These are phyloP conservation scores for Zaprionus capensis DNA, from an alignment of 1,140 invertebrate species.

Conservation along the genomic window DNA sequence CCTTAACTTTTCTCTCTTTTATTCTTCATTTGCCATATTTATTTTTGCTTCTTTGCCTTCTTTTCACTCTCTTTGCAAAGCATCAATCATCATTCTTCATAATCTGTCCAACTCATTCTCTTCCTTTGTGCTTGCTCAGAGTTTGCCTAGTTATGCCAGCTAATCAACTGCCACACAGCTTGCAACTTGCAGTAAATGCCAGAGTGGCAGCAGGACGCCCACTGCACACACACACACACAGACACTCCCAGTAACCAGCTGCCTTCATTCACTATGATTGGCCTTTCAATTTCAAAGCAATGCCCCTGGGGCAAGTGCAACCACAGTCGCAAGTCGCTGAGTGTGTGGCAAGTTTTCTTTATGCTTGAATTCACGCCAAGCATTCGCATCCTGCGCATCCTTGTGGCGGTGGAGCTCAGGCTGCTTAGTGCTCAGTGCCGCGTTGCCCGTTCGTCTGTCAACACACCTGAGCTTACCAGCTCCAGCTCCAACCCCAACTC, in stretches of 20 bases:
- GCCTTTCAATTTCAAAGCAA: conserved; percentile 65
- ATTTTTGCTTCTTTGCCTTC: background rate
- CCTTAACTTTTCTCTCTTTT: background rate
- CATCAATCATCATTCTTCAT: conserved; percentile 3
- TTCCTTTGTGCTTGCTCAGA: background rate
- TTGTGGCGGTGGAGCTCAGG: background rate
- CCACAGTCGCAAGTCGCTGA: background rate
- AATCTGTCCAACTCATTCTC: background rate
- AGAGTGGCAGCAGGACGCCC: background rate
- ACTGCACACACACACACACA: conserved; percentile 21
- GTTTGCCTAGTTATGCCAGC: background rate
- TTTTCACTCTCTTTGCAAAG: background rate
- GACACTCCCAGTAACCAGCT: conserved; percentile 34
- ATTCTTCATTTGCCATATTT: background rate
- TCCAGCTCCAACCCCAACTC: background rate
- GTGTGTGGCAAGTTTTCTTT: conserved; percentile 1
- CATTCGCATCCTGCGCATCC: conserved; percentile 7
- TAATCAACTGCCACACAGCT: conserved; percentile 1
- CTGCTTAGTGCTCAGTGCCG: conserved; percentile 36
- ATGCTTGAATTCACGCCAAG: background rate
- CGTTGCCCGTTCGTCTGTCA: conserved; percentile 52
- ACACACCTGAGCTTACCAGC: conserved; percentile 61
- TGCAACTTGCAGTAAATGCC: background rate
- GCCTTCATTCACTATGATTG: conserved; percentile 36
- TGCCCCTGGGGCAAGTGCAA: conserved; percentile 41